Conservation (phyloP, 2,113 vertebrate genomes). For the Nothoprocta pentlandii region DNA sequence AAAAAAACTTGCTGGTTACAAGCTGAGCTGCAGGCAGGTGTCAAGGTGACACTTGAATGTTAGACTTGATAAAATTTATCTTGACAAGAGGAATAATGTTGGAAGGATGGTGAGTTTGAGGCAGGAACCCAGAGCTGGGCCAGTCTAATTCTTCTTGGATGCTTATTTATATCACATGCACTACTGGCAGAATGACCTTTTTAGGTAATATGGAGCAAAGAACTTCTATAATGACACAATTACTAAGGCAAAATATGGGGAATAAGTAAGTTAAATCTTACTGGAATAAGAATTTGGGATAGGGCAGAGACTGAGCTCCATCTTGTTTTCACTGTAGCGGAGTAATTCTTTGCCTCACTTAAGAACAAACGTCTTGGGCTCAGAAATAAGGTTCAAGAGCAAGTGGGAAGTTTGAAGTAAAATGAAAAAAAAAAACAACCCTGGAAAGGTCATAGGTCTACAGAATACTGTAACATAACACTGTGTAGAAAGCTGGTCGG, state of each 20-base stretch:
- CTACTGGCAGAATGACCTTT: not conserved
- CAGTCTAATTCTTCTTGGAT: not conserved
- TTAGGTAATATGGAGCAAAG: not conserved
- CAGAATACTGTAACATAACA: not conserved
- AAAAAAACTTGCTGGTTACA: not conserved
- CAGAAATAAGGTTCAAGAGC: not conserved
- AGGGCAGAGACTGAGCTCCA: not conserved
- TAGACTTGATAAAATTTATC: not conserved
- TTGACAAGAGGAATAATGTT: not conserved
- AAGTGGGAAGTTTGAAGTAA: not conserved
- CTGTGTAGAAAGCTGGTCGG: not conserved
- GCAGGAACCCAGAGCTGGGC: not conserved
- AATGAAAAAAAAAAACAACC: not conserved
- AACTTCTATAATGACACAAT: not conserved
- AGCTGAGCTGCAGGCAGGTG: accelerated
- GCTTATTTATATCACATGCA: not conserved
- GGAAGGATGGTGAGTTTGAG: not conserved
- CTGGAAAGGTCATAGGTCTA: not conserved
- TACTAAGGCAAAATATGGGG: not conserved
- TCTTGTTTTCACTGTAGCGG: not conserved
- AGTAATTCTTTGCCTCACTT: not conserved
- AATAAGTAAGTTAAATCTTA: not conserved
- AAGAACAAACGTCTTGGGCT: not conserved
- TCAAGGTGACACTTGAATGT: not conserved
- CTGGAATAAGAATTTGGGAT: not conserved